Base-by-base conservation (phyloP, 2,888 invertebrate genomes). In the Tortrix viridana region DNA sequence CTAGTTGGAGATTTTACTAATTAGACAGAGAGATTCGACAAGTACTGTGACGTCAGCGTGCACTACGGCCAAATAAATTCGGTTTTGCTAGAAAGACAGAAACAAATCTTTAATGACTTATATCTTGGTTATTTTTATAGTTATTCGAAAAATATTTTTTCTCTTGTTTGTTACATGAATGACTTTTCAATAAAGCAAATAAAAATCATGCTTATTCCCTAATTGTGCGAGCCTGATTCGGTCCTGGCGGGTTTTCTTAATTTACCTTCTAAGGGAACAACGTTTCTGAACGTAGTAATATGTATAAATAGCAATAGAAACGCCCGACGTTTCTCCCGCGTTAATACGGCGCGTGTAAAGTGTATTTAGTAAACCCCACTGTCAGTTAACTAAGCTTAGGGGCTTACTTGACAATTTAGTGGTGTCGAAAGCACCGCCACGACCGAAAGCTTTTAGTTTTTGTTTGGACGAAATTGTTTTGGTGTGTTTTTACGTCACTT, bases 351-450 rank as follows among this genome's bases (percentile, higher is more conserved):
- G 32, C 37, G 62, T 56, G 56, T 57, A 62, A 62, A 57, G 44
- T 57, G 56, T 62, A 57, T 62, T 50, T 46, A 38, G 44, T 52
- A 57, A 56, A 62, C 50, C 62, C 62, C 54, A 46, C 56, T 52
- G 62, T 56, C 62, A 62, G 50, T 62, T 57, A 57, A 52, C 50
- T 26, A 23, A 46, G 62, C 56, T 62, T 56, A 52, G 38, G 32
- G 44, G 62, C 56, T 57, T 57, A 52, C 62, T 4, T 22, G 23
- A 43, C 56, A 57, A 62, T 62, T 61, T 61, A 52, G 62, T 62
- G 56, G 56, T 57, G 46, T 43, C 50, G 50, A 56, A 61, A 41
- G 49, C 41, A 52, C 49, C 37, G 50, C 44, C 44, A 44, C 55
- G 55, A 62, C 62, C 56, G 20, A 48, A 53, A 56, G 61, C 47